These are phyloP conservation scores for Ecliptopera silaceata DNA, from an alignment of 2,888 invertebrate genomes.

Conservation along the genomic window DNA sequence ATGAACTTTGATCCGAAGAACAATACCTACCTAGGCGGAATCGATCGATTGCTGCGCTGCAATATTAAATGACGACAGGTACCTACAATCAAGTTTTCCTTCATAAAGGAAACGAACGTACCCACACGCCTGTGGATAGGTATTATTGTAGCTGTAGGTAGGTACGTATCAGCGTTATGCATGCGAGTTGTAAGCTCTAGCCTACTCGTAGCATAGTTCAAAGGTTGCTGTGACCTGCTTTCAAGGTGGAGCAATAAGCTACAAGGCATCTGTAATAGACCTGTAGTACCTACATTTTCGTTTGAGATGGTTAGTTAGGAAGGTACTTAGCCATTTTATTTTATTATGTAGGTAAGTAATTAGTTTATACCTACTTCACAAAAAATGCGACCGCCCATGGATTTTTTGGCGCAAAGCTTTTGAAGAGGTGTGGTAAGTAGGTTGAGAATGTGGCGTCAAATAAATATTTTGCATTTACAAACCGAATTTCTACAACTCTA, in stretches of 20 bases:
- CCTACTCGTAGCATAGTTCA: slow-evolving; percentile 7
- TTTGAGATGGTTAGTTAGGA: no score
- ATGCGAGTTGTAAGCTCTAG: slow-evolving; percentile 8
- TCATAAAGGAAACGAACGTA: background rate
- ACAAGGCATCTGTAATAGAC: background rate
- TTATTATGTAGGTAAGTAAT: background rate
- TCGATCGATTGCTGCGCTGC: background rate
- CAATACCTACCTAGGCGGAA: background rate
- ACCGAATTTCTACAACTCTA: no score
- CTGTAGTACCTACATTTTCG: background rate
- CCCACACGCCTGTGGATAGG: background rate
- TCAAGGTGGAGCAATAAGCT: slow-evolving; percentile 12
- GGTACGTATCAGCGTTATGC: background rate
- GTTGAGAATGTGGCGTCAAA: no score
- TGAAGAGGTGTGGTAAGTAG: no score
- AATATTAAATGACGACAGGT: slow-evolving; percentile 5
- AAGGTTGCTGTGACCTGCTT: slow-evolving; percentile 20
- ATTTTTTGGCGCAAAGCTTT: no score
- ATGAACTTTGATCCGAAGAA: background rate
- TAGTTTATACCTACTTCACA: no score
- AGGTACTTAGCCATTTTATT: background rate
- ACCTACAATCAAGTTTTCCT: slow-evolving; percentile 8
- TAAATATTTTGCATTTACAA: no score
- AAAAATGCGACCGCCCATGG: no score
- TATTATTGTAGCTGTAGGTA: background rate